Evolutionary conservation across 2,888 invertebrate genomes (phyloP).

Genomic region (Hirtodrosophila cameraria): DNA sequence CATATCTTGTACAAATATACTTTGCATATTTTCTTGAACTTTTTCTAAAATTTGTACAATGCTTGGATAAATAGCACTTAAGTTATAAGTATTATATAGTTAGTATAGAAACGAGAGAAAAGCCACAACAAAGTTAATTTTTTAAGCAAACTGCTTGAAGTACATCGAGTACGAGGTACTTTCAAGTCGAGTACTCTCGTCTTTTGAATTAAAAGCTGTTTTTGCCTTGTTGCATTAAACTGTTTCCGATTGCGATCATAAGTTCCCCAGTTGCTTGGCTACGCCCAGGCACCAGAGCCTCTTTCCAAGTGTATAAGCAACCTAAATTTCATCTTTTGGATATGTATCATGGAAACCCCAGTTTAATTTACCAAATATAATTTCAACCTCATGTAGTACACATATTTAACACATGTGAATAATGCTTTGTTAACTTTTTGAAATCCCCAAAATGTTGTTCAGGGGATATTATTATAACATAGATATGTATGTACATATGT

Average conservation of each 20-base stretch:
- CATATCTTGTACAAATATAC: too few species aligned
- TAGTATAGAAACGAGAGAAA: too few species aligned
- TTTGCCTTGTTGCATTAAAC: conserved; percentile 26
- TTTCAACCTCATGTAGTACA: neutral
- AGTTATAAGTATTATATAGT: too few species aligned
- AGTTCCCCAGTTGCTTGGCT: conserved; percentile 33
- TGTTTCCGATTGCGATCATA: conserved; percentile 12
- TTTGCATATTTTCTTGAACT: too few species aligned
- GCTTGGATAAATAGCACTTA: too few species aligned
- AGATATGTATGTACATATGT: neutral
- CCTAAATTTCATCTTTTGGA: conserved; percentile 5
- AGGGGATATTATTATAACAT: neutral
- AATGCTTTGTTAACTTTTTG: conserved; percentile 12
- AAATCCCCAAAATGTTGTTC: conserved; percentile 39
- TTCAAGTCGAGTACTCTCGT: neutral
- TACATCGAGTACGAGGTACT: neutral
- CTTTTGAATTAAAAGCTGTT: too few species aligned
- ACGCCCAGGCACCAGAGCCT: neutral
- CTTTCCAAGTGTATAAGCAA: conserved; percentile 2
- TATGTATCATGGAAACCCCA: conserved; percentile 21
- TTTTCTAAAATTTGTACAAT: too few species aligned
- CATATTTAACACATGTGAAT: conserved; percentile 1
- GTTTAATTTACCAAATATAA: conserved; percentile 5
- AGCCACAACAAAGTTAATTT: too few species aligned
- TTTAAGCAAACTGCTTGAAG: too few species aligned